Evolutionary conservation across 2,888 invertebrate genomes (phyloP).

Genomic region (Patella depressa): DNA sequence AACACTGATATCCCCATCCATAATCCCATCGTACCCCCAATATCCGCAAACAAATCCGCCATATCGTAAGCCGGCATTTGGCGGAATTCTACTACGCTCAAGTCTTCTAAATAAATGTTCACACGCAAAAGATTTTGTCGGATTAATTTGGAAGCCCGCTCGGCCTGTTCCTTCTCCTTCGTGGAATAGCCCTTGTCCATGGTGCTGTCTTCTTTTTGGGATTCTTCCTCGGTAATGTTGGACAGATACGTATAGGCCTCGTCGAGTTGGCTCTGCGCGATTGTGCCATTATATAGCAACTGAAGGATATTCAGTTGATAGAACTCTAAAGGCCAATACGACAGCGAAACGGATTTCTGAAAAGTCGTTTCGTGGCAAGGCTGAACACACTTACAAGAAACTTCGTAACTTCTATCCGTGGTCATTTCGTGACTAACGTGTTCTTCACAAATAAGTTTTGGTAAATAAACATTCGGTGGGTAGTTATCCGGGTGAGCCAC

Average conservation of each 20-base stretch:
- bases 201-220: neutral
- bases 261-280: slow-evolving; percentile 16
- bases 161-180: neutral
- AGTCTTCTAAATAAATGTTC: slow-evolving; percentile 61
- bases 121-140: slow-evolving; percentile 59
- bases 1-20: slow-evolving; percentile 64
- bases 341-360: slow-evolving; percentile 56
- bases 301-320: slow-evolving; percentile 51
- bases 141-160: slow-evolving; percentile 51
- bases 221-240: slow-evolving; percentile 20
- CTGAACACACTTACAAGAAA: slow-evolving; percentile 50
- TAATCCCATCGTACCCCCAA: slow-evolving; percentile 62
- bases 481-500: slow-evolving; percentile 30
- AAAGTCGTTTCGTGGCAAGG: slow-evolving; percentile 57
- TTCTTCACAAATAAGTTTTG: slow-evolving; percentile 49
- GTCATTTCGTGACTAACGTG: slow-evolving; percentile 42
- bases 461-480: slow-evolving; percentile 33
- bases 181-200: neutral
- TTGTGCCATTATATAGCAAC: slow-evolving; percentile 39
- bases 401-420: slow-evolving; percentile 54
- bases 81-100: slow-evolving; percentile 56
- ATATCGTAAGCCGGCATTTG: slow-evolving; percentile 59
- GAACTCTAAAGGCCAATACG: slow-evolving; percentile 63
- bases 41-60: slow-evolving; percentile 59
- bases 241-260: slow-evolving; percentile 18